Base-by-base conservation (phyloP, 1,140 invertebrate species). In the Drosophila persimilis region DNA sequence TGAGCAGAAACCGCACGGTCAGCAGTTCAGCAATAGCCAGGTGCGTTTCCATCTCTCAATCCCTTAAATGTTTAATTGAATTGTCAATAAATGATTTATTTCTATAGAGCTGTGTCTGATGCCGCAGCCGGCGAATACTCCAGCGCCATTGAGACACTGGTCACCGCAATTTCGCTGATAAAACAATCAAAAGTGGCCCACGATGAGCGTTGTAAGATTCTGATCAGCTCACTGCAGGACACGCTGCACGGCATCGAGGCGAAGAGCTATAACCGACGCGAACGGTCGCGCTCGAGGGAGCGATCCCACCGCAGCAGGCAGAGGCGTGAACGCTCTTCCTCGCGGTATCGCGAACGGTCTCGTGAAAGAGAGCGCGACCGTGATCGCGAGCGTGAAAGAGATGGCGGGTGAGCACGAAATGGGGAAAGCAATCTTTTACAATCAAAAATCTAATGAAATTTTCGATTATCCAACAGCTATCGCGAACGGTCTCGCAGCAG, bases 161-260 rank as follows among this genome's bases (percentile, higher is more conserved):
- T 99, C 4, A 99, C 99, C 1, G 99, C 99, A 2, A 99, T 99
- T 77, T 99, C 98, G 4, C 93, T 99, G 17, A 99, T 99, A 65
- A 99, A 99, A 92, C 98, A 99, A 93, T 99, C 98, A 17, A 99
- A 99, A 93, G 97, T 99, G 59, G 97, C 98, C 0, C 95, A 97
- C 89, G 99, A 99, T 92, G 99, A 99, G 91, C 93, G 99, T 44
- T 99, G 99, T 93, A 99, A 99, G 93, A 99, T 99, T 74, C 92
- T 99, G 9, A 98, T 99, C 56, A 98, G 96, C 83, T 98, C 98
- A 0, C 93, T 99, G 1, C 96, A 99, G 93, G 99, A 99, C 90
- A 99, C 99, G 17, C 92, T 99, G 29, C 95, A 98, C 91, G 98
- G 74, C 94, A 78, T 92, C 65, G 89, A 91, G 57, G 86, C 74